Evolutionary conservation across 1,140 invertebrate genomes (phyloP), one percentile per base, ranked within the genome.

Genomic region (Eurosta solidaginis): DNA sequence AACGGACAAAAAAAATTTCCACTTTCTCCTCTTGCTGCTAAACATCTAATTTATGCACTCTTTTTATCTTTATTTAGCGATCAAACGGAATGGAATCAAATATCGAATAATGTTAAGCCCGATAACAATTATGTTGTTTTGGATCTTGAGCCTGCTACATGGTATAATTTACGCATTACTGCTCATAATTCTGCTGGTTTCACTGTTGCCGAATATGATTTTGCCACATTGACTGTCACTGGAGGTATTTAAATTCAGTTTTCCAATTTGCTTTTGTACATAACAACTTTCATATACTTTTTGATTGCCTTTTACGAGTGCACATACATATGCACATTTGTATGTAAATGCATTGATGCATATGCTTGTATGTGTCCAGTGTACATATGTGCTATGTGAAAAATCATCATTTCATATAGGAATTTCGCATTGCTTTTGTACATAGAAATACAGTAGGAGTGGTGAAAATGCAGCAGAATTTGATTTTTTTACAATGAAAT

Each of bases 101-200:
- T 97, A 22, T 96, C 95, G 6, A 97, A 97, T 87, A 95, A 96
- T 84, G 95, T 97, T 0, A 96, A 96, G 87, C 94, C 95, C 3
- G 94, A 94, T 79, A 94, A 94, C 79, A 96, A 96, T 87, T 97
- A 96, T 84, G 94, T 96, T 6, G 94, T 98, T 42, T 89, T 96
- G 78, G 96, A 98, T 85, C 89, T 99, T 80, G 95, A 96, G 82
- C 95, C 97, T 0, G 96, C 96, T 10, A 96, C 93, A 25, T 97
- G 96, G 95, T 98, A 98, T 87, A 93, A 95, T 80, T 89, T 97
- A 14, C 91, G 94, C 42, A 96, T 98, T 22, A 97, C 96, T 3
- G 97, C 97, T 25, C 96, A 98, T 88, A 98, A 98, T 85, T 97
- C 97, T 84, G 97, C 96, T 74, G 97, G 97, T 50, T 97, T 96